phyloP scores from a whole-genome alignment of 2,797 vertebrate species.

The Epinephelus awoara region DNA sequence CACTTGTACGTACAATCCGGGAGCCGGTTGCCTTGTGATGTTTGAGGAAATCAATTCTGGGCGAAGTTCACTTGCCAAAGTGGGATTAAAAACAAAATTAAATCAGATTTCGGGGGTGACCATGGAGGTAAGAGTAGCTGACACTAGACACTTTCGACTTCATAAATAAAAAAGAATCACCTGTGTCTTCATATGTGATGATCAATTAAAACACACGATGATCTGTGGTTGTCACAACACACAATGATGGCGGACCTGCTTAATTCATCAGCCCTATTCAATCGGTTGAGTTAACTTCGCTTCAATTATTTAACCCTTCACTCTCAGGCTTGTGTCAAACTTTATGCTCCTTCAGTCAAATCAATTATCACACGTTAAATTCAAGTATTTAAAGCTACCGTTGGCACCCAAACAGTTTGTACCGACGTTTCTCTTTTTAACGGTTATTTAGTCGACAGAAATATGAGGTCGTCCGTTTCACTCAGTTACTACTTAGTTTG shows the following conservation, averaged over 20 bases:
- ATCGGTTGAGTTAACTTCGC: neutral
- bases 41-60: constrained; percentile 79
- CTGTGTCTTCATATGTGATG: constrained; percentile 22
- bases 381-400: neutral
- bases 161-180: constrained; percentile 39
- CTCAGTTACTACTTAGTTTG: neutral
- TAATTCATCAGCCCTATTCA: neutral
- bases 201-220: constrained; percentile 44
- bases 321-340: neutral
- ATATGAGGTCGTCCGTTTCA: neutral
- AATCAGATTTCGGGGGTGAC: constrained; percentile 76
- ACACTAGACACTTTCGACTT: constrained; percentile 37
- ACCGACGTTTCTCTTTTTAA: neutral
- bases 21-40: constrained; percentile 79
- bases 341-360: neutral
- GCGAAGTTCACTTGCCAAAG: constrained; percentile 80
- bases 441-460: fast-evolving
- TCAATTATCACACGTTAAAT: no score
- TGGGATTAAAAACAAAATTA: constrained; percentile 71
- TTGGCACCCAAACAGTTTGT: neutral
- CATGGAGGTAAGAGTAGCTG: constrained; percentile 86
- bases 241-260: constrained; percentile 39
- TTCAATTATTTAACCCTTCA: neutral
- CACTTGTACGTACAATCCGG: constrained; percentile 70
- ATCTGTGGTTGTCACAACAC: constrained; percentile 61